phyloP scores from a whole-genome alignment of 2,888 invertebrate species.

The Parapristionchus giblindavisi region DNA sequence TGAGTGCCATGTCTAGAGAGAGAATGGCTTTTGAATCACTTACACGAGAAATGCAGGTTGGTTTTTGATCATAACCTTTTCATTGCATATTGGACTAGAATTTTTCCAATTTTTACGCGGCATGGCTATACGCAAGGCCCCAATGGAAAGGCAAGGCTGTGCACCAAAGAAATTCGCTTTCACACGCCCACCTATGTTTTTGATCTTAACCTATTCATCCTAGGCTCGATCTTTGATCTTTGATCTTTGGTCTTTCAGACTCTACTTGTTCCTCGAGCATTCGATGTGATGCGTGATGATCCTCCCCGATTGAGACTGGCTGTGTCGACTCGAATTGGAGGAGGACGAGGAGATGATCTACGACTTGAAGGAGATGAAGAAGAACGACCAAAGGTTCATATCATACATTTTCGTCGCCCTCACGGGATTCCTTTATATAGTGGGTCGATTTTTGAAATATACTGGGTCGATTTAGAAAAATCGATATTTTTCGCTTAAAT shows the following conservation, averaged over 20 bases:
- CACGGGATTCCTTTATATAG: too few relatives aligned
- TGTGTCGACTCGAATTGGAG: slow-evolving; percentile 43
- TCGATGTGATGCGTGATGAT: slow-evolving; percentile 61
- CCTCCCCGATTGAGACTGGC: slow-evolving; percentile 49
- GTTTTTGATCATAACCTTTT: slow-evolving; percentile 79
- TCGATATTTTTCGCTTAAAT: too few relatives aligned
- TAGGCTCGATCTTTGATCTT: background rate
- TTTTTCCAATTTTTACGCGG: background rate
- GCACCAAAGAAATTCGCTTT: too few relatives aligned
- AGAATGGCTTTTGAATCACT: slow-evolving; percentile 91
- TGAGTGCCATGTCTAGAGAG: slow-evolving; percentile 87
- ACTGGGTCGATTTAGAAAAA: too few relatives aligned
- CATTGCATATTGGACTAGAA: too few relatives aligned
- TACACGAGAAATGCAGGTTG: slow-evolving; percentile 80
- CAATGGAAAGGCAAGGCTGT: too few relatives aligned
- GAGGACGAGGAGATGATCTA: slow-evolving; percentile 43
- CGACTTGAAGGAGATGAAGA: slow-evolving; percentile 40
- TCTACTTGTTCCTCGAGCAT: slow-evolving; percentile 62
- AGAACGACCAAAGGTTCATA: slow-evolving; percentile 48
- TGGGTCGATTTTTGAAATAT: too few relatives aligned
- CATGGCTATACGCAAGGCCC: too few relatives aligned
- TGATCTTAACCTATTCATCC: too few relatives aligned
- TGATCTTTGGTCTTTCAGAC: slow-evolving; percentile 47
- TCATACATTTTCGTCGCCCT: too few relatives aligned
- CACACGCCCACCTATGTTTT: too few relatives aligned